Base-by-base conservation (phyloP, 2,888 invertebrate genomes). In the Fabriciana adippe region DNA sequence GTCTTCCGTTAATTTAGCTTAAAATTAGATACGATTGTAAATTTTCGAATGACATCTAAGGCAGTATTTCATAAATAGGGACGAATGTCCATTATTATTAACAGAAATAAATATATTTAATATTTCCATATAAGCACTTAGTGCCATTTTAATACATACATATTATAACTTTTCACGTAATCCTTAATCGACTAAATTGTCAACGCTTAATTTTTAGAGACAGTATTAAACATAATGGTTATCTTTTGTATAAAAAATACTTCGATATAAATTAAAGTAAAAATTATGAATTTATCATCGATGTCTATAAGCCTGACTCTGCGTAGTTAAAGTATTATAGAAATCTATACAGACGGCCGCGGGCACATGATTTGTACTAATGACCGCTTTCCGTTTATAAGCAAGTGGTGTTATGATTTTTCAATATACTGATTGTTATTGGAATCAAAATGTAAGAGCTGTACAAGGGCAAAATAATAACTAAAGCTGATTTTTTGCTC, bases 31-130 rank as follows among this genome's bases (percentile, higher is more conserved):
- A 64, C 51, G 53, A 66, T 77, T 88, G 86, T 88, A 87, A 75
- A 87, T 87, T 83, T 82, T 74, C 79, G 80, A 81, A 84, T 83
- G 92, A 92, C 92, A 92, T 92, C 92, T 92, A 87, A 85, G 85
- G 89, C 92, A 92, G 92, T 92, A 92, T 92, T 91, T 88, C 82
- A 85, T 80, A 77, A 83, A 82, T 79, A 76, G 73, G 75, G 81
- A 79, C 75, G 68, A 54, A 64, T 48, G 79, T 80, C 80, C 81
- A 67, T 76, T 80, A 78, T 60, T 80, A 78, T 78, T 74, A 76
- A 75, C 72, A 77, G 75, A 78, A 76, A 77, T 76, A 77, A 73
- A 72, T 75, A 73, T 78, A 76, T 75, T 78, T 81, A 70, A 70
- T 73, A 66, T 64, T 74, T 69, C 62, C 54, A 69, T 68, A 45